Percentiles rank a stretch among this genome's conserved stretches.
phyloP scores from a whole-genome alignment of 23 tunicate genomes.

The Diplosoma virens region DNA sequence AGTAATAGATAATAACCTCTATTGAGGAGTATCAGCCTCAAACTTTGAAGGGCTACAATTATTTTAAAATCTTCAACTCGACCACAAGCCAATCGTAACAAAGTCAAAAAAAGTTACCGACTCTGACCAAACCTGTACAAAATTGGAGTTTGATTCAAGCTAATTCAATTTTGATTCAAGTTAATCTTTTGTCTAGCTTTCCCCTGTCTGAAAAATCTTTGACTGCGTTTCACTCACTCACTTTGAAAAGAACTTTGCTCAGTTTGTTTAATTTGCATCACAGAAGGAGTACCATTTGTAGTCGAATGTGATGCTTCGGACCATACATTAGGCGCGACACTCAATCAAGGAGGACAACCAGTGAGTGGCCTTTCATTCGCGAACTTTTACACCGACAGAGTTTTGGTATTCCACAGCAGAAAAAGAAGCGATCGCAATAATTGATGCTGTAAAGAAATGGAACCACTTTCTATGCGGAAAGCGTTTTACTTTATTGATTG shows the following conservation, averaged over 20 bases:
- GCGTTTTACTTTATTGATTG: slow-evolving; percentile 15
- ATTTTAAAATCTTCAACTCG: too few species aligned
- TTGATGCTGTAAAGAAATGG: slow-evolving; percentile 37
- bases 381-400: slow-evolving; percentile 6
- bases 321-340: neutral
- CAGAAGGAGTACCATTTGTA: slow-evolving; percentile 1
- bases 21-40: too few species aligned
- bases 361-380: slow-evolving; percentile 25
- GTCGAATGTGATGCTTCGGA: slow-evolving; percentile 36
- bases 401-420: slow-evolving; percentile 1
- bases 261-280: neutral
- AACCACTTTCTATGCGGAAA: neutral
- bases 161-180: too few species aligned
- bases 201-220: too few species aligned
- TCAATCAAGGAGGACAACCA: slow-evolving; percentile 19
- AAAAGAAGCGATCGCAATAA: slow-evolving; percentile 32
- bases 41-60: too few species aligned
- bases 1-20: too few species aligned
- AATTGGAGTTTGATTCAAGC: too few species aligned
- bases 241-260: neutral
- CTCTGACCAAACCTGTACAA: too few species aligned
- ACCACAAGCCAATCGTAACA: too few species aligned
- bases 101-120: too few species aligned
- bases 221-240: too few species aligned
- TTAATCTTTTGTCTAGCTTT: too few species aligned